Evolutionary conservation across 2,797 vertebrate species (phyloP).

Genomic region (Myotis daubentonii): DNA sequence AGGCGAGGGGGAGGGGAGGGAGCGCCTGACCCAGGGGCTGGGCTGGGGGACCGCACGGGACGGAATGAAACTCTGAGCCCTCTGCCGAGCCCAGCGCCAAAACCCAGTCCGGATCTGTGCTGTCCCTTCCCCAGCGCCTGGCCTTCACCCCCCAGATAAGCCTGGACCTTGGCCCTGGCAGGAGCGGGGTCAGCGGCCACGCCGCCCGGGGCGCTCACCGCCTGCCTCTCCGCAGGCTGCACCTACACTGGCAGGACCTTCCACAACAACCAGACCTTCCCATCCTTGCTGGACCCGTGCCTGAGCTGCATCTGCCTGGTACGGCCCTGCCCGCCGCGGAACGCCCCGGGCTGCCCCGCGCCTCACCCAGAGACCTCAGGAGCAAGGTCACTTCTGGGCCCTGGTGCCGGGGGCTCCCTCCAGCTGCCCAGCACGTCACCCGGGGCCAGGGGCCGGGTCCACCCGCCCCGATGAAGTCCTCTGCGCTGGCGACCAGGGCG

Average conservation of each 20-base stretch:
- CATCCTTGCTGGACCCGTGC: constrained; percentile 85
- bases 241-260: constrained; percentile 87
- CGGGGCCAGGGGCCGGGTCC: not conserved
- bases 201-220: not conserved
- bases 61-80: not conserved
- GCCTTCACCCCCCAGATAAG: not conserved
- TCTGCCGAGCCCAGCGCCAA: not conserved
- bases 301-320: constrained; percentile 90
- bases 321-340: constrained; percentile 44
- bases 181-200: not conserved
- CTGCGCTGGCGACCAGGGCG: not conserved
- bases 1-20: not conserved
- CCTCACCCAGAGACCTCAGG: not conserved
- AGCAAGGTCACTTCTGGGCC: not conserved
- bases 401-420: not conserved
- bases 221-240: constrained; percentile 80
- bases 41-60: not conserved
- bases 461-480: not conserved
- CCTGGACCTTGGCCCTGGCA: not conserved
- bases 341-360: not conserved
- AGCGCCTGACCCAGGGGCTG: too few species aligned
- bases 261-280: constrained; percentile 89
- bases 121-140: not conserved
- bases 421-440: not conserved
- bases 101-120: not conserved